These are phyloP conservation scores for Liposcelis brunnea DNA, from an alignment of 2,888 invertebrate genomes.

Conservation along the genomic window DNA sequence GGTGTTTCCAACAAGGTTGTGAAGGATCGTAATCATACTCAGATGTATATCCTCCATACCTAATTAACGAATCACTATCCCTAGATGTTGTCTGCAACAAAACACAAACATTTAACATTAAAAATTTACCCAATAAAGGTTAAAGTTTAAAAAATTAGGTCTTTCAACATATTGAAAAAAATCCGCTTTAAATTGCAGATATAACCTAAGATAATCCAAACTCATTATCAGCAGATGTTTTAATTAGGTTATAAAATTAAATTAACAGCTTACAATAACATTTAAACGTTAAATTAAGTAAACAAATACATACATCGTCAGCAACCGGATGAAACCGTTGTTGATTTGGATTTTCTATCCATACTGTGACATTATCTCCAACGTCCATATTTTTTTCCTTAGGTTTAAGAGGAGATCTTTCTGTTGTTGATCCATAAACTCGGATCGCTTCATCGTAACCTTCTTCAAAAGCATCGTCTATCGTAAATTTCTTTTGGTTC, in stretches of 20 bases:
- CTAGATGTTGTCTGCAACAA: constrained; percentile 37
- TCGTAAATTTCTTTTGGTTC: constrained; percentile 51
- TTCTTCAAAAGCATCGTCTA: constrained; percentile 72
- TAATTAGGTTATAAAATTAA: too few species aligned
- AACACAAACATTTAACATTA: constrained; percentile 8
- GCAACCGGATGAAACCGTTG: constrained; percentile 16
- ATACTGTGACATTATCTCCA: constrained; percentile 33
- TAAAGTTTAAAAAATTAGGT: neutral
- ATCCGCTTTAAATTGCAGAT: too few species aligned
- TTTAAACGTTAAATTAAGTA: constrained; percentile 10
- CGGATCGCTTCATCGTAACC: constrained; percentile 69
- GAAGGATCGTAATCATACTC: constrained; percentile 22
- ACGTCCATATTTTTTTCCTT: constrained; percentile 30
- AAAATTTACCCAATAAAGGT: constrained; percentile 9
- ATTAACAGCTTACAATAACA: constrained; percentile 10
- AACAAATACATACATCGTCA: constrained; percentile 23
- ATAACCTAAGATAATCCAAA: too few species aligned
- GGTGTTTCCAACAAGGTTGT: constrained; percentile 56
- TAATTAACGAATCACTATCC: constrained; percentile 67
- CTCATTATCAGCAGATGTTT: too few species aligned
- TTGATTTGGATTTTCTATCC: constrained; percentile 26
- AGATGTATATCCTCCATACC: constrained; percentile 30
- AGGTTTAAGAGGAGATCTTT: constrained; percentile 47
- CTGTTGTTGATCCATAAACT: constrained; percentile 60
- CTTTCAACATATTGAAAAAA: too few species aligned